These are phyloP conservation scores for Chromobotia macracanthus DNA, from an alignment of 2,797 vertebrate species.

Conservation along the genomic window DNA sequence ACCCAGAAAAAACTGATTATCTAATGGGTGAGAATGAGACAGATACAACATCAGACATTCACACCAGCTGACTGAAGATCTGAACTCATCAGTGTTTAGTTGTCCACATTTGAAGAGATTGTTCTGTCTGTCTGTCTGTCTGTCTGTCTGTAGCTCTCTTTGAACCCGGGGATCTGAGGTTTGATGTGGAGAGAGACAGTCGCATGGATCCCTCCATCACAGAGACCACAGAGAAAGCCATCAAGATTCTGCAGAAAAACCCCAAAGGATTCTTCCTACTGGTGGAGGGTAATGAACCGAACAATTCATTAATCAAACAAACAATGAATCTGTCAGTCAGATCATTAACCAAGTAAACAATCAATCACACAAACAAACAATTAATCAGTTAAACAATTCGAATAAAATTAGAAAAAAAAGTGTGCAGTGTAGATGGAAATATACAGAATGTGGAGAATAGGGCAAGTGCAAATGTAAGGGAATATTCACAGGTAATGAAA, in stretches of 20 bases:
- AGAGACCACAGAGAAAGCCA: slow-evolving; percentile 78
- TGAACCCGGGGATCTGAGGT: slow-evolving; percentile 77
- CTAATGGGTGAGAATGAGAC: slow-evolving; percentile 73
- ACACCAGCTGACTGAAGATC: not conserved
- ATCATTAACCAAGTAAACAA: not conserved
- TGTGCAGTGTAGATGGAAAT: no score
- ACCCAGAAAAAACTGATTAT: slow-evolving; percentile 77
- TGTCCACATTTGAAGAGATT: not conserved
- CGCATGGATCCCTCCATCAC: slow-evolving; percentile 75
- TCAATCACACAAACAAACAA: slow-evolving; percentile 5
- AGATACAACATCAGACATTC: not conserved
- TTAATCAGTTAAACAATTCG: no score
- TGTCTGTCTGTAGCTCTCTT: slow-evolving; percentile 72
- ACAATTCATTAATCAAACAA: slow-evolving; percentile 22
- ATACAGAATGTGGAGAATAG: no score
- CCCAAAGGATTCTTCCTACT: slow-evolving; percentile 80
- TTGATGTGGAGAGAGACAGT: slow-evolving; percentile 72
- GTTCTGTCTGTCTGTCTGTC: slow-evolving; percentile 6
- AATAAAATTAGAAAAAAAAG: no score
- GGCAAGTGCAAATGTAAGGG: no score
- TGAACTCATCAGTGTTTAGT: no score
- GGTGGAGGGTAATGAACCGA: slow-evolving; percentile 82
- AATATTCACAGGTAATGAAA: no score
- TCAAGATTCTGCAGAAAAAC: slow-evolving; percentile 79
- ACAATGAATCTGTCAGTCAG: slow-evolving; percentile 13